phyloP scores from a whole-genome alignment of 1,140 invertebrate species.

The Cotesia vestalis region DNA sequence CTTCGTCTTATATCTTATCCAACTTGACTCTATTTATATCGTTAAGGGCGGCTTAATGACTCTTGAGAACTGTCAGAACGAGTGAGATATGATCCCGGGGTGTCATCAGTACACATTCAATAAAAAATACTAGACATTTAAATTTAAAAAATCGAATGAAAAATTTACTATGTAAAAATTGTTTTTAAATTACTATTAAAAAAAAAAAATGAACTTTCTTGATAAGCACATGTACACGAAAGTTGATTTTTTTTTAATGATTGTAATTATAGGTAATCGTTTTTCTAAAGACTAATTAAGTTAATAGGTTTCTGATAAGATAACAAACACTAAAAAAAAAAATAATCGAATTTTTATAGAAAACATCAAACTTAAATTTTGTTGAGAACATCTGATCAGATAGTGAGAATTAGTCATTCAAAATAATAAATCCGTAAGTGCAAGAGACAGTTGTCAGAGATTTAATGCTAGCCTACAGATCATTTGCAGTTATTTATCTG shows the following conservation, averaged over 20 bases:
- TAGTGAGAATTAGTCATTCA: too few relatives aligned
- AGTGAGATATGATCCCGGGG: conserved; percentile 55
- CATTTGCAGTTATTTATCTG: conserved; percentile 18
- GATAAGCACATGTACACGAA: too few relatives aligned
- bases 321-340: background rate
- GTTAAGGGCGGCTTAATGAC: conserved; percentile 61
- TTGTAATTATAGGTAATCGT: background rate
- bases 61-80: conserved; percentile 59
- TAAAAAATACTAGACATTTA: conserved; percentile 26
- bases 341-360: background rate
- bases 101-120: conserved; percentile 35
- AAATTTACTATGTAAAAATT: background rate
- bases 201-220: too few relatives aligned
- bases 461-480: conserved; percentile 21
- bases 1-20: conserved; percentile 33
- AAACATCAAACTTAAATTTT: too few relatives aligned
- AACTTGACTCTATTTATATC: conserved; percentile 61
- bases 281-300: background rate
- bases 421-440: conserved; percentile 27
- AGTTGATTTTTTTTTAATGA: background rate
- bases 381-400: too few relatives aligned
- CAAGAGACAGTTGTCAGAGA: conserved; percentile 23
- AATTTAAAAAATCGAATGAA: background rate
- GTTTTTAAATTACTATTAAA: too few relatives aligned
- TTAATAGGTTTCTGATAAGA: background rate